A percentile compares a stretch with the other conserved stretches of the same genome.
Evolutionary conservation across 2,888 invertebrate genomes (phyloP).

Genomic region (Macrosoma leucophasiata): DNA sequence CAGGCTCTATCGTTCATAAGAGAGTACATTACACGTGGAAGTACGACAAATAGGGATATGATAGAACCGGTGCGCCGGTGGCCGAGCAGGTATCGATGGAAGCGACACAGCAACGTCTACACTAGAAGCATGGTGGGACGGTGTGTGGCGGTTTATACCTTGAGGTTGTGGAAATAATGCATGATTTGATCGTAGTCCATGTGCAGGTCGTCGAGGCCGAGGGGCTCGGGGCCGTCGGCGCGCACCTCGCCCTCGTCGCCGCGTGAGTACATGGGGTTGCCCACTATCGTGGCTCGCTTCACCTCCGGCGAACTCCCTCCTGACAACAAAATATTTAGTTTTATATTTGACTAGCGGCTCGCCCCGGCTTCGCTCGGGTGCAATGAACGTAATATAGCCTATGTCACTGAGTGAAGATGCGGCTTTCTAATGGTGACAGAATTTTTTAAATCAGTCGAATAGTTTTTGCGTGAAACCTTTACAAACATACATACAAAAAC

Average conservation of each 20-base stretch:
- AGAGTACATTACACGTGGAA: slow-evolving; percentile 53
- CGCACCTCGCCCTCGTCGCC: slow-evolving; percentile 54
- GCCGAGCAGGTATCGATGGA: slow-evolving; percentile 40
- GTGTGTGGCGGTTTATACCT: slow-evolving; percentile 78
- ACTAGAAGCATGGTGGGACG: slow-evolving; percentile 65
- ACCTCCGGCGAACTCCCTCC: slow-evolving; percentile 77
- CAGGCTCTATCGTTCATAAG: slow-evolving; percentile 69
- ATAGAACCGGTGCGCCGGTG: slow-evolving; percentile 37
- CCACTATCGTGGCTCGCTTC: slow-evolving; percentile 89
- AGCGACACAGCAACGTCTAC: slow-evolving; percentile 66
- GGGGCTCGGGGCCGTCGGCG: slow-evolving; percentile 69
- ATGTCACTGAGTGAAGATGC: no score
- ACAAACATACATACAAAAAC: no score
- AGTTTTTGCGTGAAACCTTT: no score
- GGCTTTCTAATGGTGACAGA: no score
- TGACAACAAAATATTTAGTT: no score
- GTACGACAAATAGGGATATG: slow-evolving; percentile 39
- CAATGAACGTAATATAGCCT: no score
- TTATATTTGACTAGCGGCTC: no score
- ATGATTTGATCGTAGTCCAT: slow-evolving; percentile 99
- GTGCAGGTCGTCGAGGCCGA: slow-evolving; percentile 88
- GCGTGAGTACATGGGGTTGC: slow-evolving; percentile 91
- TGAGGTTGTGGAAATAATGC: slow-evolving; percentile 98
- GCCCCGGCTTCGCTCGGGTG: no score
- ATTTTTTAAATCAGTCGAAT: no score